Evolutionary conservation across 2,797 vertebrate genomes (phyloP).

Genomic region (Dallia pectoralis): DNA sequence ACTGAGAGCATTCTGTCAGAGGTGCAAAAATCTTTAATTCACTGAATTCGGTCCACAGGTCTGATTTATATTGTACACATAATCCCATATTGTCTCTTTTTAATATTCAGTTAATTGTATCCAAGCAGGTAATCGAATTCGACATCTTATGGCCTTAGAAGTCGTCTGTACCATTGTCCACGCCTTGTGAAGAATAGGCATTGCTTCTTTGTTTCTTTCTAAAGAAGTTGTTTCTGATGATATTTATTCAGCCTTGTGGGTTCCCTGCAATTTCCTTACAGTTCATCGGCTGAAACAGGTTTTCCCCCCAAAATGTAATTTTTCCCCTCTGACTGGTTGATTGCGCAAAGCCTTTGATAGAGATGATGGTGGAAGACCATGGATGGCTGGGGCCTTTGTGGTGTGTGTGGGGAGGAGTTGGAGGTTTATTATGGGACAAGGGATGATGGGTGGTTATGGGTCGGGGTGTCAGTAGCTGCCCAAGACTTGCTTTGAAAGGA

Average conservation of each 20-base stretch:
- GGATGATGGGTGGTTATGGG: slow-evolving; percentile 42
- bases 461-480: slow-evolving; percentile 51
- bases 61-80: too few species aligned
- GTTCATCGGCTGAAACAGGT: slow-evolving; percentile 36
- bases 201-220: slow-evolving; percentile 44
- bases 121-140: too few species aligned
- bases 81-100: too few species aligned
- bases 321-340: slow-evolving; percentile 55
- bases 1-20: too few species aligned
- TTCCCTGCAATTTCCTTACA: slow-evolving; percentile 44
- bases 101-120: too few species aligned
- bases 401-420: slow-evolving; percentile 10
- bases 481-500: slow-evolving; percentile 52
- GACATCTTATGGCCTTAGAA: slow-evolving; percentile 10
- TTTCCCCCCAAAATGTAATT: slow-evolving; percentile 49
- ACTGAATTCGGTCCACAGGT: too few species aligned
- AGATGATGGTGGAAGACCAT: slow-evolving; percentile 46
- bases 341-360: slow-evolving; percentile 68
- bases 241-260: slow-evolving; percentile 22
- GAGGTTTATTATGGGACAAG: slow-evolving; percentile 5
- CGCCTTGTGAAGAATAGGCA: slow-evolving; percentile 37
- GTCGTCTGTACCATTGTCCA: slow-evolving; percentile 12
- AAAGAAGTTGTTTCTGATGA: slow-evolving; percentile 45
- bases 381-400: slow-evolving; percentile 16
- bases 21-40: too few species aligned